These are phyloP conservation scores for Rousettus madagascariensis DNA, from an alignment of 2,797 vertebrate species.

Conservation along the genomic window DNA sequence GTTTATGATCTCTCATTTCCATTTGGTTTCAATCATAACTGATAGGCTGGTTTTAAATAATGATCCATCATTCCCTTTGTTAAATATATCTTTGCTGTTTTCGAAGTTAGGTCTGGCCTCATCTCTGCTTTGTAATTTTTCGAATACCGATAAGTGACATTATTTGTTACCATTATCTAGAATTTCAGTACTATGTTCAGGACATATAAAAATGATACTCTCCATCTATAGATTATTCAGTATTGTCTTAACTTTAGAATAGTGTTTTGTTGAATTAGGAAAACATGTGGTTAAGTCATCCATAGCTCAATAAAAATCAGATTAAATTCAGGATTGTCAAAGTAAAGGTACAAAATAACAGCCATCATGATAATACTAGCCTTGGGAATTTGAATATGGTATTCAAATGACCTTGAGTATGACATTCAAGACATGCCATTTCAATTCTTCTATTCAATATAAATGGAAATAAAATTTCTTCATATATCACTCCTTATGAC, in stretches of 20 bases:
- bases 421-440: conserved; percentile 28
- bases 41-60: conserved; percentile 53
- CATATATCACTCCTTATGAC: conserved; percentile 51
- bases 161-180: conserved; percentile 71
- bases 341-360: conserved; percentile 34
- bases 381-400: conserved; percentile 10
- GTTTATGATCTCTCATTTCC: conserved; percentile 54
- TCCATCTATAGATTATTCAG: conserved; percentile 36
- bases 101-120: conserved; percentile 33
- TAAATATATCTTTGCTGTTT: conserved; percentile 52
- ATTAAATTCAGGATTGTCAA: neutral
- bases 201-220: conserved; percentile 47
- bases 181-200: conserved; percentile 14
- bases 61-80: conserved; percentile 14
- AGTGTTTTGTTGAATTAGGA: conserved; percentile 54
- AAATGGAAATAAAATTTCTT: conserved; percentile 65
- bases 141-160: conserved; percentile 45
- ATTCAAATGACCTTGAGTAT: conserved; percentile 35
- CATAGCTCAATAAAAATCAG: conserved; percentile 41
- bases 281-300: conserved; percentile 67
- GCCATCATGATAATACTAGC: neutral
- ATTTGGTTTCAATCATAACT: conserved; percentile 50
- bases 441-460: conserved; percentile 63
- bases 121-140: conserved; percentile 48
- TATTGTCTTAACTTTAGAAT: conserved; percentile 70